Evolutionary conservation across 2,888 invertebrate species (phyloP), one percentile per base, ranked within the genome.

Genomic region (Drosophila lutescens): DNA sequence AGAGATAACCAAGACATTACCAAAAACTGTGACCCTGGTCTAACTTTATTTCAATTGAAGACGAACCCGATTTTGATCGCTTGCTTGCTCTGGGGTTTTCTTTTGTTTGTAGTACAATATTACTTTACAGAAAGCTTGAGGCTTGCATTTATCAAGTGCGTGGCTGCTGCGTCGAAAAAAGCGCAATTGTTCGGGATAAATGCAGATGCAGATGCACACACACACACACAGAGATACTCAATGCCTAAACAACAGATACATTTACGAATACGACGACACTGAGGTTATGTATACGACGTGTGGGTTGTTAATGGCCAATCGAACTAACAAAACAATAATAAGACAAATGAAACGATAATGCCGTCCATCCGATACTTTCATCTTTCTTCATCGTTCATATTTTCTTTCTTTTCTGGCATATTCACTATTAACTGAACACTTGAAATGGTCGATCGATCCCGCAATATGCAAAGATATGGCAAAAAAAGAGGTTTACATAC

Each of bases 1-100:
- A 74, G 71, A 75, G 66, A 60, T 76, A 82, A 79, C 63, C 79
- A 79, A 76, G 68, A 62, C 30, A 62, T 74, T 74, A 86, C 82
- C 71, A 68, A 75, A 58, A 74, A 74, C 63, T 74, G 74, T 76
- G 43, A 43, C 65, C 66, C 79, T 73, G 68, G 62, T 69, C 74
- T 67, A 77, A 77, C 61, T 83, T 86, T 83, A 88, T 83, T 88
- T 83, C 74, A 83, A 83, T 83, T 88, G 83, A 83, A 83, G 70
- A 83, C 83, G 88, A 88, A 82, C 82, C 38, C 67, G 54, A 34
- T 34, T 20, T 38, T 43, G 10, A 17, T 47, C 40, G 55, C 49
- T 43, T 46, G 43, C 32, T 50, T 51, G 49, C 53, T 50, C 20
- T 26, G 51, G 49, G 44, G 15, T 56, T n/a, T 44, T 20, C 20